Percentiles rank a stretch among this genome's conserved stretches.
Evolutionary conservation across 2,888 invertebrate species (phyloP).

Genomic region (Amphipoea oculea): DNA sequence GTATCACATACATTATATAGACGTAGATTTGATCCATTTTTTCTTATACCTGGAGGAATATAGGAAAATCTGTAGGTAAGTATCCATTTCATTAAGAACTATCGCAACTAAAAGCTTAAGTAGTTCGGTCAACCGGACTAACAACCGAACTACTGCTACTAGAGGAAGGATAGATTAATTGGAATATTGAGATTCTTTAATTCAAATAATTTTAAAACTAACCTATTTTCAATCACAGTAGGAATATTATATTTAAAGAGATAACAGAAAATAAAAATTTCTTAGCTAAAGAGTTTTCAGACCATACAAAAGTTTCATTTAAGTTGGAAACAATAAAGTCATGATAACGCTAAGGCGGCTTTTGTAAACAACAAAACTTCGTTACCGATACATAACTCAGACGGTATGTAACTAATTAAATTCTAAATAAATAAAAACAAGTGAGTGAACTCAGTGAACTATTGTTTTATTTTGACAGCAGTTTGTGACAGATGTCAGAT

Average conservation of each 20-base stretch:
- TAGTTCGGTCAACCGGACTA: no score
- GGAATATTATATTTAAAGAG: no score
- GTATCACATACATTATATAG: constrained; percentile 12
- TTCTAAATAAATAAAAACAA: neutral
- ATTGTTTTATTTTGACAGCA: no score
- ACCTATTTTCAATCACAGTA: constrained; percentile 18
- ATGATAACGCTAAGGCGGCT: neutral
- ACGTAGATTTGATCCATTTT: constrained; percentile 34
- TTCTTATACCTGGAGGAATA: constrained; percentile 9
- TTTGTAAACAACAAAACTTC: constrained; percentile 13
- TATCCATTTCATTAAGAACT: neutral
- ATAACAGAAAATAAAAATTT: neutral
- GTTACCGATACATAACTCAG: neutral
- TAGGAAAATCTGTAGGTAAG: neutral
- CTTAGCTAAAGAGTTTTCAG: neutral
- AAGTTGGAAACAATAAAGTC: neutral
- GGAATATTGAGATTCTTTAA: neutral
- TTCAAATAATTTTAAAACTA: neutral
- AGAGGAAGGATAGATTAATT: neutral
- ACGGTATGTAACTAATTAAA: neutral
- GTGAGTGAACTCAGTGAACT: no score
- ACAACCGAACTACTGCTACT: no score
- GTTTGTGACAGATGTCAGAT: no score
- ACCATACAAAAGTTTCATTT: neutral
- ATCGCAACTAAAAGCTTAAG: no score